A percentile compares a stretch with the other conserved stretches of the same genome.
These are phyloP conservation scores for Lichenostomus cassidix DNA, from an alignment of 2,113 vertebrate genomes.

Conservation along the genomic window DNA sequence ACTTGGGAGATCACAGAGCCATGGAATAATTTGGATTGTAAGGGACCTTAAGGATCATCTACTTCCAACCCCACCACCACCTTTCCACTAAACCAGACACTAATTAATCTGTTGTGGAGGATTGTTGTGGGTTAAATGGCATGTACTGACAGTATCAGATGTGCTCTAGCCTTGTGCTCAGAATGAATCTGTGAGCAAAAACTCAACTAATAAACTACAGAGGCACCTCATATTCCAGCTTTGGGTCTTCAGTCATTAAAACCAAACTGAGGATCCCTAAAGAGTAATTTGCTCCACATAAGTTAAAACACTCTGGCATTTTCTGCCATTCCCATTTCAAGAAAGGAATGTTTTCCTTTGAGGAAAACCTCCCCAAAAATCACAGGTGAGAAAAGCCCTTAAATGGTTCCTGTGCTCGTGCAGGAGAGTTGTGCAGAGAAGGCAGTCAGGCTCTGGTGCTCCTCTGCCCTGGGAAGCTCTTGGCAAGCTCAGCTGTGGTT, in stretches of 20 bases:
- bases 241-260: not conserved
- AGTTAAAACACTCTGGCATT: not conserved
- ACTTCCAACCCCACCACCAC: not conserved
- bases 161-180: not conserved
- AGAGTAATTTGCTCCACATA: not conserved
- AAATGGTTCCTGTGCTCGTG: rapidly evolving
- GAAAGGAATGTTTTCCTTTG: not conserved
- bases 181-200: not conserved
- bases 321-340: not conserved
- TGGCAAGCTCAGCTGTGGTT: not conserved
- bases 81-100: not conserved
- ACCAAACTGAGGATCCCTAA: not conserved
- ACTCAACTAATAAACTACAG: not conserved
- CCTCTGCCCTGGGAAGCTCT: not conserved
- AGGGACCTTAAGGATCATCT: not conserved
- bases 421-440: not conserved
- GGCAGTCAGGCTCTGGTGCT: not conserved
- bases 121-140: not conserved
- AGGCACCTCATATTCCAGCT: not conserved
- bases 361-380: not conserved
- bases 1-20: not conserved
- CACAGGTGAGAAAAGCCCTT: not conserved
- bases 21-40: not conserved
- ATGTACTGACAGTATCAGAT: not conserved
- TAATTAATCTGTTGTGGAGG: not conserved